These are phyloP conservation scores for Sycophila texana DNA, from an alignment of 2,888 invertebrate genomes.

Conservation along the genomic window DNA sequence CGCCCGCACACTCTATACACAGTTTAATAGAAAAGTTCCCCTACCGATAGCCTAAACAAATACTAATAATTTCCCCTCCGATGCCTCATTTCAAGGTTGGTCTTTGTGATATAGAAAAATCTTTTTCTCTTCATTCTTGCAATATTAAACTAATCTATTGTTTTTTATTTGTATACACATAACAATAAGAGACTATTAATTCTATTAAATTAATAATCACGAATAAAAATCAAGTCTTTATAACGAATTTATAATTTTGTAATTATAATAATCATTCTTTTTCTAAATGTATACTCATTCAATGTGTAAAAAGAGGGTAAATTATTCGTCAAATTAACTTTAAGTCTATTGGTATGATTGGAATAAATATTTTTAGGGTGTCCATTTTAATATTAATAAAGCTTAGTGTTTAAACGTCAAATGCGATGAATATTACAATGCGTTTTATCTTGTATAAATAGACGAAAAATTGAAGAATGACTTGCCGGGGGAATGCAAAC, in stretches of 20 bases:
- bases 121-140: neutral
- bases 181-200: no score
- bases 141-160: no score
- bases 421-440: conserved; percentile 21
- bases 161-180: no score
- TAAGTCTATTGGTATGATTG: no score
- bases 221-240: no score
- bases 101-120: neutral
- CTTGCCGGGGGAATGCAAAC: conserved; percentile 58
- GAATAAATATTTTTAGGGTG: no score
- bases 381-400: neutral
- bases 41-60: conserved; percentile 45
- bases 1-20: conserved; percentile 70
- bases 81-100: neutral
- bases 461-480: conserved; percentile 43
- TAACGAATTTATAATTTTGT: no score
- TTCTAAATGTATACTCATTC: no score
- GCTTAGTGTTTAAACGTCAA: conserved; percentile 1
- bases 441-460: conserved; percentile 24
- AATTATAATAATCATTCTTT: no score
- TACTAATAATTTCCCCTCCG: conserved; percentile 29
- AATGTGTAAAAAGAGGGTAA: no score
- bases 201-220: no score
- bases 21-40: conserved; percentile 51
- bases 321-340: no score